These are phyloP conservation scores for Dynastes tityus DNA, from an alignment of 2,888 invertebrate species.

Conservation along the genomic window DNA sequence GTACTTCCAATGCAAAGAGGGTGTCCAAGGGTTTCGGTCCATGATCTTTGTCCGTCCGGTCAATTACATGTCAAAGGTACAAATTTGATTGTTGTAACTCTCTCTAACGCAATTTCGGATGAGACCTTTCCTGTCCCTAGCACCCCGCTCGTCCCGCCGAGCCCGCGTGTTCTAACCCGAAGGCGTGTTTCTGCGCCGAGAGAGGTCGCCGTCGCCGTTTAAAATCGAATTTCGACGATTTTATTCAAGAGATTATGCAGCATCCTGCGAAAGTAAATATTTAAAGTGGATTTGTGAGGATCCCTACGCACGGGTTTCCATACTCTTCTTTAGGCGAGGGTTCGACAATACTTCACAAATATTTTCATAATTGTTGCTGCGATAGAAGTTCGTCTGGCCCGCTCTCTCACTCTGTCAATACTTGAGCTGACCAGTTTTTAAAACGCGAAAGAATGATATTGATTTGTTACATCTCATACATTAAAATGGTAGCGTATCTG, in stretches of 20 bases:
- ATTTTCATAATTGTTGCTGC: slow-evolving; percentile 46
- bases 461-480: not conserved
- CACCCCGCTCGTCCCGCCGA: not conserved
- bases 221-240: slow-evolving; percentile 52
- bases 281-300: slow-evolving; percentile 49
- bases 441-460: not conserved
- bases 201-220: slow-evolving; percentile 43
- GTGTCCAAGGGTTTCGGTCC: slow-evolving; percentile 35
- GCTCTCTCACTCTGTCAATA: not conserved
- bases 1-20: slow-evolving; percentile 9
- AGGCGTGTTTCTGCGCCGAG: slow-evolving; percentile 41
- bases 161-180: slow-evolving; percentile 31
- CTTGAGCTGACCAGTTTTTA: not conserved
- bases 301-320: slow-evolving; percentile 25
- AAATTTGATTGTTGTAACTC: slow-evolving; percentile 53
- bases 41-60: slow-evolving; percentile 51
- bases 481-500: too few relatives aligned
- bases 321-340: slow-evolving; percentile 24
- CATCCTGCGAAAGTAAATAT: slow-evolving; percentile 50
- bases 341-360: slow-evolving; percentile 40
- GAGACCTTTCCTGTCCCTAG: slow-evolving; percentile 40
- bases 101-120: slow-evolving; percentile 49
- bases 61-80: slow-evolving; percentile 53
- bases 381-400: not conserved
- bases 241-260: slow-evolving; percentile 50